Base-by-base conservation (phyloP, 2,888 invertebrate species). In the Luffia ferchaultella region DNA sequence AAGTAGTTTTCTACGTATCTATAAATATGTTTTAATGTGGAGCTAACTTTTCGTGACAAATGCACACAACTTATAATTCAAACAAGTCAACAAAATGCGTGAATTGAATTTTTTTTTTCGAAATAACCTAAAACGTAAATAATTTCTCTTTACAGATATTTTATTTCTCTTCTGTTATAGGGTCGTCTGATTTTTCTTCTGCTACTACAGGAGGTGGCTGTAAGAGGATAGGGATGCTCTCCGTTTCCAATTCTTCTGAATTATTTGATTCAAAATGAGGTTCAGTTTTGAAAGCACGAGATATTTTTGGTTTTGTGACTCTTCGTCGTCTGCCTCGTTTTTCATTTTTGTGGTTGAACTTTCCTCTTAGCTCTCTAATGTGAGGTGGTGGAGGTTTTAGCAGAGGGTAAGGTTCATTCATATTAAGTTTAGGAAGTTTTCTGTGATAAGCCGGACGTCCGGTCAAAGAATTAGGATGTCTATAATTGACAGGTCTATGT, bases 351-450 rank as follows among this genome's bases (percentile, higher is more conserved):
- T 62, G 62, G 50, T 63, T 63, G 40, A 58, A 59, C 42, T 61
- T 61, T 53, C 72, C 65, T 41, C 63, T 65, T 51, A 70, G 63
- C 16, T 64, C 54, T 30, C 30, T 3, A 2, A 55, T 59, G n/a
- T 66, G 70, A 1, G 67, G 69, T 2, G 80, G 76, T 43, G 85
- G 84, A 30, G 84, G 84, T 59, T 80, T 80, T 30, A 85, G 57
- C 17, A 85, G 58, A 15, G 79, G 82, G 55, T 83, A 78, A 1
- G 84, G 85, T 53, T 77, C 83, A 9, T 63, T 62, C 1, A 70
- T 53, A 41, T 73, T 67, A 44, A 64, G 61, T 57, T 74, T 78
- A 1, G 74, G 73, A 61, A 74, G 69, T 56, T 73, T 79, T 45
- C 72, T 72, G 53, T 64, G 70, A 62, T 62, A 64, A 1, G 65